Evolutionary conservation across 2,113 vertebrate species (phyloP).

Genomic region (Trinectes maculatus): DNA sequence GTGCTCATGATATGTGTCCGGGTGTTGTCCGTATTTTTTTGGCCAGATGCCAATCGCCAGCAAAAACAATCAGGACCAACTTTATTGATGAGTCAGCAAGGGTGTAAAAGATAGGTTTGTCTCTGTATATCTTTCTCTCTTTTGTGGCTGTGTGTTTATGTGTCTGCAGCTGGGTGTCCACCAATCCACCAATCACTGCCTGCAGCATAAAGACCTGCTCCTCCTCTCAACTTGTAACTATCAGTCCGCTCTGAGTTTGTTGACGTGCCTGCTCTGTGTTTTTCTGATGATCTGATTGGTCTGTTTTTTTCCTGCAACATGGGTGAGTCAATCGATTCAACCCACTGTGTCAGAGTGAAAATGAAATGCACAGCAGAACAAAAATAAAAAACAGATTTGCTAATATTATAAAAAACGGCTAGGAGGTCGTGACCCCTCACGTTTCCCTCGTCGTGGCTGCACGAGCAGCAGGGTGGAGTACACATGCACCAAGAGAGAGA

Average conservation of each 20-base stretch:
- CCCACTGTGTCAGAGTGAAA: background rate
- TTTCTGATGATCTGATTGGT: no score
- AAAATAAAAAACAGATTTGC: conserved; percentile 11
- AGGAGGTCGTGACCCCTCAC: conserved; percentile 48
- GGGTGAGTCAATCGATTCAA: background rate
- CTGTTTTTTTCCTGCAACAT: no score
- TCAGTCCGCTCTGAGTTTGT: no score
- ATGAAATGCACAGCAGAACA: background rate
- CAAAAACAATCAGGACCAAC: conserved; percentile 74
- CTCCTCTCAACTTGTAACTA: no score
- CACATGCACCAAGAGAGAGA: conserved; percentile 42
- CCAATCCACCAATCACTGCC: no score
- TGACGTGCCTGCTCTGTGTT: no score
- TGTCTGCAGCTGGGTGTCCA: no score
- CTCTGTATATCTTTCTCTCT: no score
- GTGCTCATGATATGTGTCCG: conserved; percentile 60
- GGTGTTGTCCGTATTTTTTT: conserved; percentile 47
- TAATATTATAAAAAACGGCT: conserved; percentile 32
- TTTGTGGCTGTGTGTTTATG: no score
- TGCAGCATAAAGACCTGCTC: no score
- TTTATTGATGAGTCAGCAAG: conserved; percentile 69
- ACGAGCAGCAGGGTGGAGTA: conserved; percentile 57
- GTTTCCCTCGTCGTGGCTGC: conserved; percentile 45
- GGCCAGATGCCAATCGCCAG: conserved; percentile 53
- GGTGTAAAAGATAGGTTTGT: conserved; percentile 74